Conservation (phyloP, 2,888 invertebrate species). For the Stenchaetothrips biformis region DNA sequence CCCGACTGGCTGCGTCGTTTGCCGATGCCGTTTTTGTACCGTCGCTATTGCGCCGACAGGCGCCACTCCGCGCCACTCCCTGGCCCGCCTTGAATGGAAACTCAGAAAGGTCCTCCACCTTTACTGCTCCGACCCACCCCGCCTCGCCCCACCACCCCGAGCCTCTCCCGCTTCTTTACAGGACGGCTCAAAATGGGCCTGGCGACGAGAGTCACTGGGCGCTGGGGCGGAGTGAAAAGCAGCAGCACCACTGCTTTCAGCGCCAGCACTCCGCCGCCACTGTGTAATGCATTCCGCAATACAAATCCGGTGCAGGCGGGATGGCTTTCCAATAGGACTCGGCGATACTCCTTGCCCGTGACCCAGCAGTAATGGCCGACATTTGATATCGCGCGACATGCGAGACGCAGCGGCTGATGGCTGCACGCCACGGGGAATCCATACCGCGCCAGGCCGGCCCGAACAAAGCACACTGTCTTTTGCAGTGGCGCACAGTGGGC, state of each 20-base stretch:
- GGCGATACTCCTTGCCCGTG: background rate
- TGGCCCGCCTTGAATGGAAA: background rate
- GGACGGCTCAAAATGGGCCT: background rate
- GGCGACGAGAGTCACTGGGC: too few species aligned
- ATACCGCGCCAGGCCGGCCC: too few species aligned
- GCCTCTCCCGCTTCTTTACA: background rate
- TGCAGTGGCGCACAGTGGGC: too few species aligned
- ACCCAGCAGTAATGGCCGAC: background rate
- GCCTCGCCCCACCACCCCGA: background rate
- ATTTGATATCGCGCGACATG: background rate
- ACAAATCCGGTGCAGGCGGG: slow-evolving; percentile 15
- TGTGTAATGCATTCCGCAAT: slow-evolving; percentile 7
- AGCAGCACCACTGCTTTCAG: background rate
- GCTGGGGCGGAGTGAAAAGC: background rate
- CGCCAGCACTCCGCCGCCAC: background rate
- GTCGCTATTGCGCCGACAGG: background rate
- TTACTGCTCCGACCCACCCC: background rate
- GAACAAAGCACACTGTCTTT: too few species aligned
- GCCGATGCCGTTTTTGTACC: background rate
- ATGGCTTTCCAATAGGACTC: slow-evolving; percentile 18
- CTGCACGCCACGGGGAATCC: too few species aligned
- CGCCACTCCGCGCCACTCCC: background rate
- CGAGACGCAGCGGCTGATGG: background rate
- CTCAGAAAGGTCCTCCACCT: background rate
- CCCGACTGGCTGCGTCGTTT: too few species aligned